Evolutionary conservation across 2,113 vertebrate species (phyloP).

Genomic region (Vanacampus margaritifer): DNA sequence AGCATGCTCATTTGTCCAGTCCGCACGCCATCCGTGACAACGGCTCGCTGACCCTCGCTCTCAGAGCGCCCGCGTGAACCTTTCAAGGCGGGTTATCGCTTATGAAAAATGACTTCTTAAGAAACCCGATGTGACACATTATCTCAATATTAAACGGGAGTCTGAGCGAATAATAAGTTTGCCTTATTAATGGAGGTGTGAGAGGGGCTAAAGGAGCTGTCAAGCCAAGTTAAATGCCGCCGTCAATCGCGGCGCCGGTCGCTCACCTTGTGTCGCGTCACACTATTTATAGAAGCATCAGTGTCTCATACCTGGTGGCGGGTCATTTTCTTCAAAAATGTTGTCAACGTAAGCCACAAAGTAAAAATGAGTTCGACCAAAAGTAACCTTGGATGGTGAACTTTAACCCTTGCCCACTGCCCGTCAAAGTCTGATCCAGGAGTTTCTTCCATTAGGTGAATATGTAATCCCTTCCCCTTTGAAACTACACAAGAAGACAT

Average conservation of each 20-base stretch:
- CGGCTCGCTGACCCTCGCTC: constrained; percentile 25
- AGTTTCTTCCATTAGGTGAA: too few species aligned
- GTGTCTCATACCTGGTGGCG: constrained; percentile 9
- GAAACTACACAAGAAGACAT: neutral
- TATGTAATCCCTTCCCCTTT: neutral
- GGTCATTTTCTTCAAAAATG: neutral
- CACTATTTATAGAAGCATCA: constrained; percentile 44
- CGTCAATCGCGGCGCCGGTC: constrained; percentile 56
- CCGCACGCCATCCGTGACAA: constrained; percentile 43
- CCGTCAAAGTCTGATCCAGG: neutral
- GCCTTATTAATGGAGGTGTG: constrained; percentile 65
- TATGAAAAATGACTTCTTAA: constrained; percentile 69
- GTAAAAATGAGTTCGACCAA: neutral
- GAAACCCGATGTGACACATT: constrained; percentile 65
- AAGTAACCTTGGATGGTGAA: neutral
- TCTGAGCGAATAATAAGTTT: constrained; percentile 66
- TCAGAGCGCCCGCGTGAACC: constrained; percentile 27
- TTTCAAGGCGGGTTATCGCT: constrained; percentile 66
- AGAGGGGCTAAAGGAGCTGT: constrained; percentile 60
- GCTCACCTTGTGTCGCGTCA: constrained; percentile 1
- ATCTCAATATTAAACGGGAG: constrained; percentile 62
- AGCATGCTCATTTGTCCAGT: constrained; percentile 67
- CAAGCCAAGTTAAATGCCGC: constrained; percentile 66
- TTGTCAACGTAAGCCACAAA: neutral
- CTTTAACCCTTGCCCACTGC: neutral